A percentile compares a stretch with the other conserved stretches of the same genome.
These are phyloP conservation scores for Podarcis lilfordi DNA, from an alignment of 2,797 vertebrate genomes.

Conservation along the genomic window DNA sequence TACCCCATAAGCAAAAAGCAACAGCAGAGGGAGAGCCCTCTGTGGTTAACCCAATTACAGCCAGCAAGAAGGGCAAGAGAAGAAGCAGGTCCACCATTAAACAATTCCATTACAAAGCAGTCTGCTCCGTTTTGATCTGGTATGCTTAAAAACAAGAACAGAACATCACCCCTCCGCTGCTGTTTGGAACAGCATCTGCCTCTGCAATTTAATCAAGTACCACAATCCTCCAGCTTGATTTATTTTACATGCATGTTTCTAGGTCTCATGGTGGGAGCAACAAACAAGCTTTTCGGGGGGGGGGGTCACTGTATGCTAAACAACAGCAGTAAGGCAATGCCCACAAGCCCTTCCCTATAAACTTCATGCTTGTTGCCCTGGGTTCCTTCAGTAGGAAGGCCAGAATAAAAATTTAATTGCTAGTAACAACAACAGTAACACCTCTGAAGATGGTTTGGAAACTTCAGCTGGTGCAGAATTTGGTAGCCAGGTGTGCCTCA, in stretches of 20 bases:
- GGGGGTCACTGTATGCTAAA: background rate
- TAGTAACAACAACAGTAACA: no score
- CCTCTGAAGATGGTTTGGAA: no score
- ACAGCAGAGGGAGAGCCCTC: background rate
- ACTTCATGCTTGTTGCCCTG: no score
- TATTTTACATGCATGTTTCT: background rate
- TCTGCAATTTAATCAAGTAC: no score
- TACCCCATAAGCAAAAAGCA: background rate
- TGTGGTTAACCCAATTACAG: accelerated
- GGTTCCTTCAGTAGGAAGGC: no score
- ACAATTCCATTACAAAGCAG: background rate
- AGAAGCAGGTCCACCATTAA: background rate
- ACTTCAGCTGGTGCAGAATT: no score
- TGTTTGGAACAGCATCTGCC: background rate
- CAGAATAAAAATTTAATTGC: no score
- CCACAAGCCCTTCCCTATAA: no score
- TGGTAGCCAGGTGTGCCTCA: no score
- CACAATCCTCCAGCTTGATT: background rate
- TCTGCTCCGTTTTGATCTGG: background rate
- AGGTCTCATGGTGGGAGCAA: background rate
- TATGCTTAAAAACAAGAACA: background rate
- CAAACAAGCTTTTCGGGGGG: background rate
- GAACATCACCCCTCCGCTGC: background rate
- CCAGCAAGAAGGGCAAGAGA: background rate
- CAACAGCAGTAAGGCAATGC: background rate